Percentiles rank a stretch among this genome's conserved stretches.
phyloP scores from a whole-genome alignment of 2,797 vertebrate species.

The Lepidocolaptes lacrymiger region DNA sequence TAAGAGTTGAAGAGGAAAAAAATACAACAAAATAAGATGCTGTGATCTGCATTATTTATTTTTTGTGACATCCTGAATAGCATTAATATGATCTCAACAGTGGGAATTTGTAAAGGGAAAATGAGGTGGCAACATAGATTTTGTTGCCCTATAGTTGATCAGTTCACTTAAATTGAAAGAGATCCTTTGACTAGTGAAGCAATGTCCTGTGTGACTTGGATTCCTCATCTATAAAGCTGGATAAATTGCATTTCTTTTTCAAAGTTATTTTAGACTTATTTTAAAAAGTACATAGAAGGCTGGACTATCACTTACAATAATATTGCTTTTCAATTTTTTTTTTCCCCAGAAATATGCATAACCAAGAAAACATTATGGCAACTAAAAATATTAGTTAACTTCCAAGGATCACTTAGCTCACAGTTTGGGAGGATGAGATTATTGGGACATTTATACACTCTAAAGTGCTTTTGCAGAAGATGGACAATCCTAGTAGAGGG shows the following conservation, averaged over 20 bases:
- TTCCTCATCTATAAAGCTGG: neutral
- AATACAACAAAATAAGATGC: neutral
- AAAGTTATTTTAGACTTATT: neutral
- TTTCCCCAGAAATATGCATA: neutral
- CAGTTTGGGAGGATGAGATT: neutral
- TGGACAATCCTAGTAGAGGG: neutral
- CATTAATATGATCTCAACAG: neutral
- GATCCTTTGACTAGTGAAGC: neutral
- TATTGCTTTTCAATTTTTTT: neutral
- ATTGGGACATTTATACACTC: neutral
- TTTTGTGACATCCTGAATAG: neutral
- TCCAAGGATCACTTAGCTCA: neutral
- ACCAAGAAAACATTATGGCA: rapidly evolving
- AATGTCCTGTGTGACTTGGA: neutral
- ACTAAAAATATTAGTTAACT: neutral
- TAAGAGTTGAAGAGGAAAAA: neutral
- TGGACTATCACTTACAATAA: neutral
- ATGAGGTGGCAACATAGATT: neutral
- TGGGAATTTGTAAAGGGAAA: neutral
- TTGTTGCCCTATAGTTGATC: neutral
- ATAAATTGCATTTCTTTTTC: neutral
- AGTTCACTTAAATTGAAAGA: neutral
- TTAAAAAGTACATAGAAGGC: neutral
- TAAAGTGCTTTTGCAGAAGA: neutral
- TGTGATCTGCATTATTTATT: neutral